Base-by-base conservation (phyloP, 2,797 vertebrate genomes). In the Eulemur albifrons region DNA sequence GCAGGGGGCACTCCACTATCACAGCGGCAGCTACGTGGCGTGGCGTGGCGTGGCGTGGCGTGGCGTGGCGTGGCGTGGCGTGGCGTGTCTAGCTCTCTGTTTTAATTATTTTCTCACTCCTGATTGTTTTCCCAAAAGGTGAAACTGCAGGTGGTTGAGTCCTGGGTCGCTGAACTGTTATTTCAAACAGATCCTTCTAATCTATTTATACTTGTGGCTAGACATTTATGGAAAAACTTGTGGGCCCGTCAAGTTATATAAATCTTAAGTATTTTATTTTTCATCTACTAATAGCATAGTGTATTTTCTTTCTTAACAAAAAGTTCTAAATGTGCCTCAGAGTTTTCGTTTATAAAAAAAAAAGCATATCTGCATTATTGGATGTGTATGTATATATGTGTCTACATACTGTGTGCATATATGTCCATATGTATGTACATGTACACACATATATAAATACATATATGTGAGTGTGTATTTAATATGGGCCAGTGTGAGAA, bases 221-320 rank as follows among this genome's bases (percentile, higher is more conserved):
- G 59, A 63, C 40, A 73, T 89, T 91, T 94, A 63, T 61, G 65
- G 88, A 80, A 94, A 79, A 93, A 27, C 23, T 81, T 32, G 18
- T 18, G 23, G 8, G 4, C 45, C 43, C 17, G 63, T 82, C 18
- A 86, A 63, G 48, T 93, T 92, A 72, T 20, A 38, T 59, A 70
- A 79, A 63, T 61, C n/a, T 50, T 20, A 95, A 50, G 45, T 73
- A 50, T 76, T 85, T 93, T 90, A 82, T 32, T 95, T 94, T 95
- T 87, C 21, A 14, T 57, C 35, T 54, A 32, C 63, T 80, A 67
- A 88, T 35, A 75, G 7, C 61, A 73, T 54, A 10, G 15, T 35
- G 11, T 45, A 35, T 87, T 90, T 87, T 45, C 30, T 84, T 61
- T 91, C 45, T 86, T 79, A 76, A 81, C 10, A 48, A 93, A 96